These are phyloP conservation scores for Chrysina gloriosa DNA, from an alignment of 2,888 invertebrate species.

Conservation along the genomic window DNA sequence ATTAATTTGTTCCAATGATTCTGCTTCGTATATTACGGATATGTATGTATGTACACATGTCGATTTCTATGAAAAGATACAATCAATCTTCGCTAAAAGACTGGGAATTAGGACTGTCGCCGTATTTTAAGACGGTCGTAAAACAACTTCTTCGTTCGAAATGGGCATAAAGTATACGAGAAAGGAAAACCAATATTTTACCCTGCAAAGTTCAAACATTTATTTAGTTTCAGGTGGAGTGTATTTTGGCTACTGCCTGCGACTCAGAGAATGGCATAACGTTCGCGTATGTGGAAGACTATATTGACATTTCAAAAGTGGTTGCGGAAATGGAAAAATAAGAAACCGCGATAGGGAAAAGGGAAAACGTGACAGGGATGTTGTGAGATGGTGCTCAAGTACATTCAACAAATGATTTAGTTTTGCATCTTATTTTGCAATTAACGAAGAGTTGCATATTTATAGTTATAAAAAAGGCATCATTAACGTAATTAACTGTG, in stretches of 20 bases:
- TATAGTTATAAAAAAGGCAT: too few relatives aligned
- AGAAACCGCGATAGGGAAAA: too few relatives aligned
- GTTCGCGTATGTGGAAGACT: neutral
- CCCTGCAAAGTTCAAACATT: conserved; percentile 8
- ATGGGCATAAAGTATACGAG: conserved; percentile 1
- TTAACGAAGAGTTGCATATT: too few relatives aligned
- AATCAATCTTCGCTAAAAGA: conserved; percentile 25
- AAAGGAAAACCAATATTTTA: neutral
- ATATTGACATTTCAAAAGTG: conserved; percentile 7
- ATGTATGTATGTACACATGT: conserved; percentile 2
- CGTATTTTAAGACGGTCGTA: conserved; percentile 19
- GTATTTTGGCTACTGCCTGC: neutral
- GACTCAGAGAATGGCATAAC: neutral
- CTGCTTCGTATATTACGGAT: neutral
- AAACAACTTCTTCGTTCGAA: conserved; percentile 17
- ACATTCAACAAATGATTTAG: too few relatives aligned
- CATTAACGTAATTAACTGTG: too few relatives aligned
- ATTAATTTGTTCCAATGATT: conserved; percentile 9
- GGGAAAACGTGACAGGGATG: too few relatives aligned
- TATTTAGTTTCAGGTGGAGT: conserved; percentile 1
- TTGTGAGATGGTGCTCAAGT: too few relatives aligned
- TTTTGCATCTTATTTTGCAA: too few relatives aligned
- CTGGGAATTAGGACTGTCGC: conserved; percentile 21
- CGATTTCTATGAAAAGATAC: neutral
- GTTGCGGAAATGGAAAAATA: neutral